Base-by-base conservation (phyloP, 2,888 invertebrate genomes). In the Buathra laborator region DNA sequence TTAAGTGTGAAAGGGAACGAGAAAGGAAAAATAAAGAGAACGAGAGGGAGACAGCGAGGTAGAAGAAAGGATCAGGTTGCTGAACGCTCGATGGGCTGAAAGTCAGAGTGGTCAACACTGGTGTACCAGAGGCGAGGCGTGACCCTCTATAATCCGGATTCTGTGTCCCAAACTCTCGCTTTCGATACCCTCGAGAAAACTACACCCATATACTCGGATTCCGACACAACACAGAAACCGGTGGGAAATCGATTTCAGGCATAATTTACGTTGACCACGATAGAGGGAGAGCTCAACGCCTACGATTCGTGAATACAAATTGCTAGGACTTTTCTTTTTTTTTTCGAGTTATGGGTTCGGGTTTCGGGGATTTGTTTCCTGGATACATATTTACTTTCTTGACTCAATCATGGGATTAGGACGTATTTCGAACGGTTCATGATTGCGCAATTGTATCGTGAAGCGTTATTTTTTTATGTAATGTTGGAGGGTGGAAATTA, bases 191-290 rank as follows among this genome's bases (percentile, higher is more conserved):
- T 74, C 16, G 74, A 74, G 78, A 77, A 66, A 56, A 64, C 19
- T 48, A 59, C 66, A 77, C 71, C 16, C 43, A 46, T 46, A 56
- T 72, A 29, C 68, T 64, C 74, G 67, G 67, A 48, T 46, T 43
- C 46, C 48, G 59, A 62, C 76, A 37, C 56, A n/a, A 62, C 66
- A 76, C 51, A 83, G 74, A 85, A 88, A 66, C 29, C 79, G 64
- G 32, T 53, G 62, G 56, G 12, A 85, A 89, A 90, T 89, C 89
- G 90, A 86, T 90, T 90, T 89, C 89, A 90, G 88, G 89, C 88
- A 76, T 87, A 87, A 90, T 90, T 91, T 87, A 89, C 87, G 76
- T 81, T 84, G 87, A 86, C 85, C 77, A 82, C 78, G 37, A 37
- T 5, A 7, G 37, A 5, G 68, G 82, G 81, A 59, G 67, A 53